A percentile compares a stretch with the other conserved stretches of the same genome.
phyloP scores from a whole-genome alignment of 2,888 invertebrate species.

The Proisotoma minuta region DNA sequence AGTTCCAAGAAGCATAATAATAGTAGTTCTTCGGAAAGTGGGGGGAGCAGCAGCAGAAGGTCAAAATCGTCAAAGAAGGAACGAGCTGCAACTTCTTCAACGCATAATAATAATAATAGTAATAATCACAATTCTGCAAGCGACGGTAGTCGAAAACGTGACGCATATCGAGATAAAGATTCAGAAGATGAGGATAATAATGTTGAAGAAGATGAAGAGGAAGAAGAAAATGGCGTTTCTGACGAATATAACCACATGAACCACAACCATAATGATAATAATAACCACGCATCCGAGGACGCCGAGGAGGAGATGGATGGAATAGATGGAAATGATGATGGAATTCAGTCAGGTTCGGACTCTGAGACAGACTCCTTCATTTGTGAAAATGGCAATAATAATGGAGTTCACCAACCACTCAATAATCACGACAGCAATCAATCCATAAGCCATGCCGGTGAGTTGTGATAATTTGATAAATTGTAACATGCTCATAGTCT shows the following conservation, averaged over 20 bases:
- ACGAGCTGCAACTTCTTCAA: constrained; percentile 15
- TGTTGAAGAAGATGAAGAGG: constrained; percentile 17
- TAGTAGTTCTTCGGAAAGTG: background rate
- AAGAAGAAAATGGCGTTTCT: constrained; percentile 7
- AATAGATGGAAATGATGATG: background rate
- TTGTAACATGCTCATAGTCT: too few relatives aligned
- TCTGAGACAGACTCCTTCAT: constrained; percentile 16
- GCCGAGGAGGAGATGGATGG: constrained; percentile 9
- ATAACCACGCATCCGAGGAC: constrained; percentile 8
- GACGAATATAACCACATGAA: background rate
- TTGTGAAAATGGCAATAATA: constrained; percentile 26
- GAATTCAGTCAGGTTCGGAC: constrained; percentile 12
- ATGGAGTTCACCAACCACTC: constrained; percentile 22
- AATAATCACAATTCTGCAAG: constrained; percentile 12
- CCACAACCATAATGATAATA: background rate
- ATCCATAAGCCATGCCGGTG: too few relatives aligned
- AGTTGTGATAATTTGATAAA: too few relatives aligned
- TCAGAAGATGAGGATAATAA: constrained; percentile 10
- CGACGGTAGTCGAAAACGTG: background rate
- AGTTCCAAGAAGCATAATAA: constrained; percentile 19
- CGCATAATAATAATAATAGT: constrained; percentile 14
- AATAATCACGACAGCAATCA: too few relatives aligned
- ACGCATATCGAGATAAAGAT: background rate
- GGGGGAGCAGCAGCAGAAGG: constrained; percentile 27
- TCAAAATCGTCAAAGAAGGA: constrained; percentile 5